phyloP scores from a whole-genome alignment of 1,140 invertebrate genomes.

The Zaprionus gabonicus region DNA sequence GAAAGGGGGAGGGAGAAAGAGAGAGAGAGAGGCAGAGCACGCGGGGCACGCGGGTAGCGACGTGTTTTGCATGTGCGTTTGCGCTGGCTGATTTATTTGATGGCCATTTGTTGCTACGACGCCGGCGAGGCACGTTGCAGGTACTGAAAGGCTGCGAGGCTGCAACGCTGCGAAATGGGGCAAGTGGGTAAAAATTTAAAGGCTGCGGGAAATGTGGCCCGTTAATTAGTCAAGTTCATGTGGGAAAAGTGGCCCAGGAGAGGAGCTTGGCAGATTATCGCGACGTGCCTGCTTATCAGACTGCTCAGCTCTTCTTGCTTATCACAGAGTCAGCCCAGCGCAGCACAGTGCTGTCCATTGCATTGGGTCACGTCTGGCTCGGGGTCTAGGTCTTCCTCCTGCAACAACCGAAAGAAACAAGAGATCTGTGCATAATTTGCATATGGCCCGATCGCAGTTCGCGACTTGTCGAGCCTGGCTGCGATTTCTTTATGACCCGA shows the following conservation, averaged over 20 bases:
- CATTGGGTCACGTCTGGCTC: slow-evolving; percentile 28
- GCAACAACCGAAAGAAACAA: slow-evolving; percentile 12
- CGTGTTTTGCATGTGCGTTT: slow-evolving; percentile 77
- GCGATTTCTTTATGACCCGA: slow-evolving; percentile 77
- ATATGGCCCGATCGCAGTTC: slow-evolving; percentile 70
- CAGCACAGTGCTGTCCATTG: slow-evolving; percentile 29
- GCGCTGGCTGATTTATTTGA: slow-evolving; percentile 71
- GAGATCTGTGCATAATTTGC: slow-evolving; percentile 56
- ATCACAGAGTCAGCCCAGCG: background rate
- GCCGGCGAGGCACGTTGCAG: slow-evolving; percentile 56
- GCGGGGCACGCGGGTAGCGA: slow-evolving; percentile 29
- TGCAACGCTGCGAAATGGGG: slow-evolving; percentile 52
- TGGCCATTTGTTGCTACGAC: slow-evolving; percentile 57
- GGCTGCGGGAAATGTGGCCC: slow-evolving; percentile 31
- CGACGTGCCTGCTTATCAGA: background rate
- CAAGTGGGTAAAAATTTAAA: slow-evolving; percentile 49
- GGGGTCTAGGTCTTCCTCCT: slow-evolving; percentile 1
- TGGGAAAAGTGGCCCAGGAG: slow-evolving; percentile 39
- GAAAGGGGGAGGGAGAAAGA: slow-evolving; percentile 7
- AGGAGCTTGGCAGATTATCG: background rate
- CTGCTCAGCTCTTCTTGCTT: background rate
- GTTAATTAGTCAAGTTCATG: slow-evolving; percentile 58
- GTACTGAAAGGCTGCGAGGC: slow-evolving; percentile 31
- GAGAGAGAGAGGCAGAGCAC: background rate
- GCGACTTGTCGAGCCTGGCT: slow-evolving; percentile 47